phyloP scores from a whole-genome alignment of 2,113 vertebrate genomes.

The Gnathonemus longibarbis region DNA sequence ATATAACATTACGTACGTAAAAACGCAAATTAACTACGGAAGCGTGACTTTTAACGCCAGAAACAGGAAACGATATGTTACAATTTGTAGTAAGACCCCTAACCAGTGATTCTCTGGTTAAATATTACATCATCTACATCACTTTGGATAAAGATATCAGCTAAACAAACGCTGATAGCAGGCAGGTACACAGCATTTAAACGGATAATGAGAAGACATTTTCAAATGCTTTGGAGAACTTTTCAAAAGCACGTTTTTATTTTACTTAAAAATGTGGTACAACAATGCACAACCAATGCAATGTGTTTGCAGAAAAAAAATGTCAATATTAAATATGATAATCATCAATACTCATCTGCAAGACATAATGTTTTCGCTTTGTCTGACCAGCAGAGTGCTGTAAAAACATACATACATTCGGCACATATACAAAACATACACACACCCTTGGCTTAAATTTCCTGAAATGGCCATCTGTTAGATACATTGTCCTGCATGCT shows the following conservation, averaged over 20 bases:
- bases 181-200: background rate
- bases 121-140: background rate
- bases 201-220: background rate
- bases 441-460: background rate
- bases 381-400: slow-evolving; percentile 16
- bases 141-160: background rate
- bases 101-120: background rate
- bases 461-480: background rate
- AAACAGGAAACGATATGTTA: background rate
- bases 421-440: background rate
- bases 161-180: background rate
- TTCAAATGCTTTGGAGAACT: background rate
- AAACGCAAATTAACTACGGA: background rate
- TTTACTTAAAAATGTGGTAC: slow-evolving; percentile 2
- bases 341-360: background rate
- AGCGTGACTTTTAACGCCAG: background rate
- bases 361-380: background rate
- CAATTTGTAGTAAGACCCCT: background rate
- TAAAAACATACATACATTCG: background rate
- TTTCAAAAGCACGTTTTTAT: background rate
- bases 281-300: background rate
- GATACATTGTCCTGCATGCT: background rate
- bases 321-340: background rate
- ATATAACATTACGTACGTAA: background rate
- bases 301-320: background rate